Conservation (phyloP, 2,888 invertebrate genomes). For the Callimorpha dominula region DNA sequence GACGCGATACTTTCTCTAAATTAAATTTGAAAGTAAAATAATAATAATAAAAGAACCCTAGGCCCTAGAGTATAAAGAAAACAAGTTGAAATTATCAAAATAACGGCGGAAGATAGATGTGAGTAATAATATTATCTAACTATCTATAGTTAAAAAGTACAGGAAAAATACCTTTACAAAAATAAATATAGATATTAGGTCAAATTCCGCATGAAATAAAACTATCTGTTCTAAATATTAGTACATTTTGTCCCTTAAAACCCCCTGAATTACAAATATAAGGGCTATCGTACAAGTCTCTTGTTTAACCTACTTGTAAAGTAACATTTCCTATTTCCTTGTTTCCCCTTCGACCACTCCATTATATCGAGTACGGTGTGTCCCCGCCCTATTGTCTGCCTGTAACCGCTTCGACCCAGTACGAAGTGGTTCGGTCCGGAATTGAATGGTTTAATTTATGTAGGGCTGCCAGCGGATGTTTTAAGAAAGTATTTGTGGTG, state of each 20-base stretch:
- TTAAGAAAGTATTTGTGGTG: not conserved
- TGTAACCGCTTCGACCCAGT: constrained; percentile 50
- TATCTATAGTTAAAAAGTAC: not conserved
- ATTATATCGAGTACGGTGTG: constrained; percentile 40
- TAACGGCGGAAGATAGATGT: not conserved
- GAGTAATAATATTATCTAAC: not conserved
- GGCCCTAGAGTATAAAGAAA: not conserved
- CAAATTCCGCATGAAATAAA: no score
- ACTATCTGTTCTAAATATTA: no score
- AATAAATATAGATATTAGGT: not conserved
- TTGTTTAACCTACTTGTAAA: not conserved
- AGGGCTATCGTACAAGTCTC: not conserved
- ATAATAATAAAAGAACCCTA: not conserved
- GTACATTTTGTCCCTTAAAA: no score
- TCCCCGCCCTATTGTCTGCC: constrained; percentile 43
- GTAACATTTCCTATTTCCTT: not conserved
- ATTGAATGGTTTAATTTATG: constrained; percentile 53
- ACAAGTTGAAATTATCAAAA: not conserved
- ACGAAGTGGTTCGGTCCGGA: constrained; percentile 43
- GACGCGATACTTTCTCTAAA: not conserved
- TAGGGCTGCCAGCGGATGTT: constrained; percentile 19
- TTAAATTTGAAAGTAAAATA: not conserved
- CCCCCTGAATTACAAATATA: no score
- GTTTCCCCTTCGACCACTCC: constrained; percentile 12
- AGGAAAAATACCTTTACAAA: not conserved